Conservation (phyloP, 2,797 vertebrate species). For the Pachyuromys duprasi region DNA sequence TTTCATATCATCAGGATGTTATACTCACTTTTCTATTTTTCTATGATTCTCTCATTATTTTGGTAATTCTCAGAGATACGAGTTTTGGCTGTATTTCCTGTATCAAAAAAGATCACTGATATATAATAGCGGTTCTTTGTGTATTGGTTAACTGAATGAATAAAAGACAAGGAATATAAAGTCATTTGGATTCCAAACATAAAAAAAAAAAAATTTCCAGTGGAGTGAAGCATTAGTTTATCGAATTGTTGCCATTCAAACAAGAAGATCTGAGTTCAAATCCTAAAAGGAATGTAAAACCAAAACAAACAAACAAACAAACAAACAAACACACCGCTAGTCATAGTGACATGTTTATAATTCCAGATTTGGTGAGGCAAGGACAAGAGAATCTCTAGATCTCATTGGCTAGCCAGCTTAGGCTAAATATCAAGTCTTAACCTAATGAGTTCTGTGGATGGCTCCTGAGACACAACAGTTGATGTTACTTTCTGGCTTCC, state of each 20-base stretch:
- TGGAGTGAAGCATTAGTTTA: background rate
- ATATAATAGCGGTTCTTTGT: too few relatives aligned
- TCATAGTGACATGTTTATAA: background rate
- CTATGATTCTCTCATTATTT: background rate
- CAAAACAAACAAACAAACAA: too few relatives aligned
- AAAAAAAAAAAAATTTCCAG: background rate
- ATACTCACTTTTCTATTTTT: background rate
- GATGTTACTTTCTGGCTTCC: too few relatives aligned
- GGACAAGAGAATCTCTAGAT: too few relatives aligned
- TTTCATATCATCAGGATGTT: background rate
- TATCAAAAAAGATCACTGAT: too few relatives aligned
- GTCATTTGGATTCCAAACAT: background rate
- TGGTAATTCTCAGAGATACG: background rate
- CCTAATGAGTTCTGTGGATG: too few relatives aligned
- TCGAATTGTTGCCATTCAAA: background rate
- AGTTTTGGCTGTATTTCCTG: background rate
- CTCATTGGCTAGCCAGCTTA: too few relatives aligned
- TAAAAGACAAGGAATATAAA: background rate
- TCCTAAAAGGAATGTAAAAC: background rate
- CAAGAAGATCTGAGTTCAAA: background rate
- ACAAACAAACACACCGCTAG: background rate
- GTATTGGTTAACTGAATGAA: background rate
- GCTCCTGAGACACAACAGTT: too few relatives aligned
- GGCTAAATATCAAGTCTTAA: too few relatives aligned
- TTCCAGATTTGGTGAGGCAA: too few relatives aligned